Conservation (phyloP, 2,113 vertebrate genomes). For the Sturnira hondurensis region DNA sequence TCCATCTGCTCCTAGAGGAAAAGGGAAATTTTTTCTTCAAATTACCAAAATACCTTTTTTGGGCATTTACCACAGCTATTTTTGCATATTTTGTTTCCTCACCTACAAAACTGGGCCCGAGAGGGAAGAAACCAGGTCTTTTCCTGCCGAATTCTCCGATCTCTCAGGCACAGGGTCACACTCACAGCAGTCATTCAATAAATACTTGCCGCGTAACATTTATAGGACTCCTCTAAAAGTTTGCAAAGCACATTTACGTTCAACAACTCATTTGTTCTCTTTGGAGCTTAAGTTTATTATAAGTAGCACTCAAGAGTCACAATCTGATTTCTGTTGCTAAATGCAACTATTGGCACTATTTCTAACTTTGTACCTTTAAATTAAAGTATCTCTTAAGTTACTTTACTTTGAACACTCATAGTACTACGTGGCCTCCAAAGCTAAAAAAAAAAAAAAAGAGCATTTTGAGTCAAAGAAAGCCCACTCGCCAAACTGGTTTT, state of each 20-base stretch:
- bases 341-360: not conserved
- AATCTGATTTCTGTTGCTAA: slow-evolving; percentile 18
- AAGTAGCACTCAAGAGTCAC: not conserved
- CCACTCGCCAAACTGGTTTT: not conserved
- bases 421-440: not conserved
- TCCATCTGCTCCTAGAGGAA: not conserved
- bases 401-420: slow-evolving; percentile 9
- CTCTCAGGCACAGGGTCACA: not conserved
- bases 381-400: slow-evolving; percentile 8
- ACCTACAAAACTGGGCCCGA: not conserved
- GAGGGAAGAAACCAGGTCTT: not conserved
- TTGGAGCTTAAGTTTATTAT: not conserved
- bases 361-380: not conserved
- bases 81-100: not conserved
- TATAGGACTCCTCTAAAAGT: not conserved
- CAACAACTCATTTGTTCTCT: not conserved
- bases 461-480: slow-evolving; percentile 14
- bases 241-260: not conserved
- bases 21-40: not conserved
- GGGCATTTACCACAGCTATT: not conserved
- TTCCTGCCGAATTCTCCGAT: not conserved
- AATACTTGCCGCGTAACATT: not conserved
- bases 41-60: not conserved
- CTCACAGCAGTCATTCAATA: not conserved
- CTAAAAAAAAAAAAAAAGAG: not conserved